Evolutionary conservation across 1,140 invertebrate genomes (phyloP), one percentile per base, ranked within the genome.

Genomic region (Leptopilina clavipes): DNA sequence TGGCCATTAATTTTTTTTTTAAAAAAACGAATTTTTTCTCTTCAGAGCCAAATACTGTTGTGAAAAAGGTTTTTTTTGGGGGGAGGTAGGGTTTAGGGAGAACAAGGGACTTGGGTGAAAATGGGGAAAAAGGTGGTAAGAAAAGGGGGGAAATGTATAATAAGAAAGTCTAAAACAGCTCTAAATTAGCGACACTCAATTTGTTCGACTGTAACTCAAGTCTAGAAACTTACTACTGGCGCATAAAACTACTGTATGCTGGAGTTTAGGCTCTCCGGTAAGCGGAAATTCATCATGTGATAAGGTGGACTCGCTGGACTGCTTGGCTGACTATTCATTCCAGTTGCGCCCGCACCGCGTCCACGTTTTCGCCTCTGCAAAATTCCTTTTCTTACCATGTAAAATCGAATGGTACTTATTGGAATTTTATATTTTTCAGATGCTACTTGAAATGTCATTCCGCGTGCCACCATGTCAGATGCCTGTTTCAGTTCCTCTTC

Each of bases 401-500:
- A 95, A 87, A 96, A 95, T 19, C 94, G 92, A 86, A 95, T 95
- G 72, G 95, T 96, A n/a, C 94, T 95, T 78, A 95, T 95, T 70
- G 95, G 95, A 88, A 95, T 96, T 84, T 95, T 95, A 85, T 95
- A 96, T 91, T 95, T 94, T 84, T 95, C 94, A 45, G 94, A 95
- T 45, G 95, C 95, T 9, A 94, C 95, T 88, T 95, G 95, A 91
- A 95, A 95, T 81, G 95, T 95, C 90, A 94, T 94, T 12, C 95
- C 95, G 19, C 94, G 92, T 11, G 94, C 94, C 40, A 96, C 94
- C 87, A 94, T 94, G 84, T 96, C 95, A 1, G 95, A 95, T 3
- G 95, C 95, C 84, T 94, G 93, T 2, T 94, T 93, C 22, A 96
- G 84, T 82, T 95, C 93, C 43, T 94, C 94, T 86, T 96, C 95